Evolutionary conservation across 2,888 invertebrate species (phyloP), one percentile per base, ranked within the genome.

Genomic region (Neoscelio sp.): DNA sequence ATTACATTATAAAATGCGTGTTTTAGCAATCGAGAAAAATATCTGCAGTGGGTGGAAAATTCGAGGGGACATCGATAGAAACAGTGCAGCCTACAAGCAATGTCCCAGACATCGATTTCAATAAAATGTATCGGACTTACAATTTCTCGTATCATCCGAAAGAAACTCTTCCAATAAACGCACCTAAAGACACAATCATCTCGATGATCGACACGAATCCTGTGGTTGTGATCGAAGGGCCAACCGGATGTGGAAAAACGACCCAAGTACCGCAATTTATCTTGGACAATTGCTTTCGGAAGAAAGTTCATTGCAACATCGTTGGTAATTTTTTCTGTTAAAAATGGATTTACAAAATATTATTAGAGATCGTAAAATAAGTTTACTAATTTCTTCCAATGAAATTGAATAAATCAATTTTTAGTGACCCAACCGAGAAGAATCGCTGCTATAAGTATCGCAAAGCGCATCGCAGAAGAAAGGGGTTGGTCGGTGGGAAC

Each of bases 231-330:
- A 94, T 99, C 42, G 95, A 97, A 90, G 99, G 99, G 0, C 95
- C 95, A 0, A 99, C 99, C 0, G 99, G 99, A 0, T 98, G 98
- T 89, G 99, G 99, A 12, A 97, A 97, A 90, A 97, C 98, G 0
- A 97, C 96, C 0, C 95, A 95, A 89, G 96, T 81, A 8, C 79
- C 79, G 0, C 81, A 79, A 46, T 81, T 79, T 12, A 74, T 81
- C 0, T 17, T 81, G 6, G 76, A 79, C 23, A 58, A 15, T 35
- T 50, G 52, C 17, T 70, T 13, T 10, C 17, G 15, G 6, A 81
- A 76, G 15, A 68, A 62, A 58, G 18, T 48, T 2, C 73, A 65
- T 6, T 81, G 80, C 13, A 81, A 81, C 23, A 78, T 81, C 10
- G 76, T 81, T 8, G 80, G 80, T 80, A 60, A 68, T 18, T 26